phyloP scores from a whole-genome alignment of 2,113 vertebrate genomes.

The Steatornis caripensis region DNA sequence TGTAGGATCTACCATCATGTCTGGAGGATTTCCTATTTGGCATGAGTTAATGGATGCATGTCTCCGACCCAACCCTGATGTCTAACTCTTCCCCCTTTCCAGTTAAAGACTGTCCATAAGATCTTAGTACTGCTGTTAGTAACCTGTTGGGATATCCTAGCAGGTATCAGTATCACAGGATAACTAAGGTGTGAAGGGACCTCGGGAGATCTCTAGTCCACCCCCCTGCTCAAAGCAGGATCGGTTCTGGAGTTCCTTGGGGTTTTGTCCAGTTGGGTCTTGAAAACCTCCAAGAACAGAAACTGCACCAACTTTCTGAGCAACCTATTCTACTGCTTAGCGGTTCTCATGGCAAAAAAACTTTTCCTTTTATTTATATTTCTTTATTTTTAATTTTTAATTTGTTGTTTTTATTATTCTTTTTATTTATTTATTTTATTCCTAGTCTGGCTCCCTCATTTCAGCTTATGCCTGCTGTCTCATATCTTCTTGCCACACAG shows the following conservation, averaged over 20 bases:
- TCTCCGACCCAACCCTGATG: background rate
- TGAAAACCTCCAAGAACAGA: background rate
- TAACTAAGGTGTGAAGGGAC: background rate
- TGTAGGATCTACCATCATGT: background rate
- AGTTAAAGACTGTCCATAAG: background rate
- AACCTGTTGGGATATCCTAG: background rate
- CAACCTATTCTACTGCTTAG: background rate
- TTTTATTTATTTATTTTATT: background rate
- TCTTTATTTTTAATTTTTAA: background rate
- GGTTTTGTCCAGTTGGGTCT: background rate
- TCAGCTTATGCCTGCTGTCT: background rate
- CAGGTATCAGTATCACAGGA: background rate
- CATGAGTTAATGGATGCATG: background rate
- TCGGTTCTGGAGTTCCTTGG: background rate
- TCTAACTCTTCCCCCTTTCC: background rate
- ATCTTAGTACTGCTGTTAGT: background rate
- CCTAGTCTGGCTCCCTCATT: background rate
- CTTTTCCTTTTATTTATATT: background rate
- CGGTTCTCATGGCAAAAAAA: background rate
- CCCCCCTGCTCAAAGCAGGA: background rate
- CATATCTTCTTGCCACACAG: background rate
- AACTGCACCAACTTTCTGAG: background rate
- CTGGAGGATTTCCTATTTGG: background rate
- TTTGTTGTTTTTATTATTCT: background rate
- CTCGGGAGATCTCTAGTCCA: background rate